Conservation (phyloP, 2,113 vertebrate species). For the Cyanoliseus patagonus region DNA sequence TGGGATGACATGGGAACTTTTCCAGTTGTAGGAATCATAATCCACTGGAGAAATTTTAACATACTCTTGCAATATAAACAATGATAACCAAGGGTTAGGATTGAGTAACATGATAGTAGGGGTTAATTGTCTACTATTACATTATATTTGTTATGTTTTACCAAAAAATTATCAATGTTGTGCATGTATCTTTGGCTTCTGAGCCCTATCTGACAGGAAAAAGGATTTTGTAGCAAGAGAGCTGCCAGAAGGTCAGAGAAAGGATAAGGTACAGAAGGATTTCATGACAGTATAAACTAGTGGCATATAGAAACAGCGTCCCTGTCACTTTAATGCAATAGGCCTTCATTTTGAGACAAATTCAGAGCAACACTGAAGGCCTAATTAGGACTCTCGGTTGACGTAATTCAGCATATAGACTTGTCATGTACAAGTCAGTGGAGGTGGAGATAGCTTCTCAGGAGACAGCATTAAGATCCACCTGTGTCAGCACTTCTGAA, state of each 20-base stretch:
- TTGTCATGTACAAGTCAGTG: background rate
- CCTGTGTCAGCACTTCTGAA: background rate
- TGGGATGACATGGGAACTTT: background rate
- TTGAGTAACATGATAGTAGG: background rate
- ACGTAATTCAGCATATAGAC: background rate
- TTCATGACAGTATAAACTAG: background rate
- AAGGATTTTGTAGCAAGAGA: background rate
- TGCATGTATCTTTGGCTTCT: background rate
- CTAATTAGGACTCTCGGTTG: background rate
- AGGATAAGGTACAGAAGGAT: background rate
- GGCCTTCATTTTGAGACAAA: background rate
- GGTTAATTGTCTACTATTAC: background rate
- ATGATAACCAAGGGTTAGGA: background rate
- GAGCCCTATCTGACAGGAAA: background rate
- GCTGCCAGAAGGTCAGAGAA: background rate
- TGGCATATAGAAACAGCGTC: background rate
- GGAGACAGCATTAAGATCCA: background rate
- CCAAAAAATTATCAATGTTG: background rate
- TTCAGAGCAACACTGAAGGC: background rate
- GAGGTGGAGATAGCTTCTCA: background rate
- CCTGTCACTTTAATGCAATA: background rate
- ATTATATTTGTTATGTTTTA: background rate
- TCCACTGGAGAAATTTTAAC: background rate
- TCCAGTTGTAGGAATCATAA: background rate
- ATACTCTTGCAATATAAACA: accelerated